Percentiles rank a stretch among this genome's conserved stretches.
These are phyloP conservation scores for Lumbricus terrestris DNA, from an alignment of 2,888 invertebrate genomes.

Conservation along the genomic window DNA sequence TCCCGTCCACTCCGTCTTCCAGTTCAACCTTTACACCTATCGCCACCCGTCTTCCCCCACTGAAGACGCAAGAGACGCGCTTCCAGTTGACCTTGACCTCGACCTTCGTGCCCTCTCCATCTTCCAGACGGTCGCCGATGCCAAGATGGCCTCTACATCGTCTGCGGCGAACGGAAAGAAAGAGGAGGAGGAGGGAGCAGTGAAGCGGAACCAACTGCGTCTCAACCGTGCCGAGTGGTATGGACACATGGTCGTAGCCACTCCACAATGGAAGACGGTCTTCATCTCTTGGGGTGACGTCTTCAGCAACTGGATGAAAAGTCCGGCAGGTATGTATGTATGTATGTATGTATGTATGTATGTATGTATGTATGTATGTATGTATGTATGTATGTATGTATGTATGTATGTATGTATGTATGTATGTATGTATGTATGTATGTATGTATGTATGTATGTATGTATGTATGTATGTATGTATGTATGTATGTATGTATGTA, in stretches of 20 bases:
- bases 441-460: too few relatives aligned
- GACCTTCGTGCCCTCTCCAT: neutral
- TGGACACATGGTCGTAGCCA: neutral
- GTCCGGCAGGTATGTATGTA: neutral
- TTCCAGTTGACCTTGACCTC: neutral
- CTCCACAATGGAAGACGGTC: neutral
- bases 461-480: too few relatives aligned
- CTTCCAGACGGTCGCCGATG: neutral
- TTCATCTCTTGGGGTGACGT: neutral
- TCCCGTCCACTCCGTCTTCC: constrained; percentile 11
- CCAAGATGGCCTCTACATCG: too few relatives aligned
- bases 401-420: too few relatives aligned
- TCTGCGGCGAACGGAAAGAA: too few relatives aligned
- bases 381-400: neutral
- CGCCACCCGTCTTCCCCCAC: neutral
- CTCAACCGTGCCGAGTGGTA: neutral
- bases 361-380: neutral
- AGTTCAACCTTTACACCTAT: neutral
- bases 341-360: neutral
- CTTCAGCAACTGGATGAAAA: neutral
- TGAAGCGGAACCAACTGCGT: neutral
- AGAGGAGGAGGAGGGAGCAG: neutral
- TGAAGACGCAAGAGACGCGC: neutral
- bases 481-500: too few relatives aligned
- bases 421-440: too few relatives aligned